Evolutionary conservation across 2,888 invertebrate species (phyloP), one percentile per base, ranked within the genome.

Genomic region (Glyphotaelius pellucidus): DNA sequence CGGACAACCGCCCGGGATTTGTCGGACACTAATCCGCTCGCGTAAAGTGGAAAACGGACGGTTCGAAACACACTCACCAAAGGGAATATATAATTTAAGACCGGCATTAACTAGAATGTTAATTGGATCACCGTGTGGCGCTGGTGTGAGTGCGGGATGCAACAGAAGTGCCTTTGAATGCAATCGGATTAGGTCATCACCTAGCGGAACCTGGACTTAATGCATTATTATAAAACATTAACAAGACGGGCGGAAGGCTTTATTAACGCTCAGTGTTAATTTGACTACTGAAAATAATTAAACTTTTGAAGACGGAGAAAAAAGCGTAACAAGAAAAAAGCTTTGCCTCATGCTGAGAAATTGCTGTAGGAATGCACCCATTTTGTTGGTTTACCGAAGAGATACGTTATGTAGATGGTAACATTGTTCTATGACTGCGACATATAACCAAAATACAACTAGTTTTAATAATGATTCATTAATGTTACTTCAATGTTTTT

Each of bases 1-100:
- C 87, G 38, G 81, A 91, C 91, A 88, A 88, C 80, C 91, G 88
- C 42, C 91, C 91, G 47, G 91, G 91, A 91, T 88, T 81, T 52
- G 88, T 81, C 91, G n/a, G 91, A 91, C 91, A 91, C 88, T 91
- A 91, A 91, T 91, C 91, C 52, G 91, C 86, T 80, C 86, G 79
- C 90, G 90, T 80, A 90, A 86, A 86, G 85, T 90, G 90, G 90
- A 85, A 90, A 85, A 86, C 85, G 42, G 80, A 90, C 90, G 88
- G 87, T 87, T 87, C 87, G 47, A 47, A 87, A 47, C 87, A 47
- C 87, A 42, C 14, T 31, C n/a, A 47, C 87, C 87, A 87, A 31
- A 87, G 47, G 87, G 87, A 87, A 87, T 87, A 52, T 67, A 47
- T 90, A 83, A 90, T 90, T 32, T 89, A 89, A 32, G 88, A 89